Evolutionary conservation across 2,888 invertebrate species (phyloP).

Genomic region (Aromia moschata): DNA sequence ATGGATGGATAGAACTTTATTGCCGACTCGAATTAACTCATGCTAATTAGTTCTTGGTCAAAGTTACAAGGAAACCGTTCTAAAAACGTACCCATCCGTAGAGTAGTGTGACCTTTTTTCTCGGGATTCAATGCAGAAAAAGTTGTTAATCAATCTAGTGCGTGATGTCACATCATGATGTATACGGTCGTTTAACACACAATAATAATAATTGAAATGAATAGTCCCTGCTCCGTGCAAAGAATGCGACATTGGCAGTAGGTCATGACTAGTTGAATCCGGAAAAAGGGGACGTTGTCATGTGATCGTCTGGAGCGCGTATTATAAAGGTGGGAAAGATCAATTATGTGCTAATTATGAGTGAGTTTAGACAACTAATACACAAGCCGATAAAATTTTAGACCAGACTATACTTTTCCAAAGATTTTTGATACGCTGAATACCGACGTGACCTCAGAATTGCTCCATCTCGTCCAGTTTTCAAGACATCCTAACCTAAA

Average conservation of each 20-base stretch:
- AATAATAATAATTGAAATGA: constrained; percentile 20
- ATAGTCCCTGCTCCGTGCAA: constrained; percentile 4
- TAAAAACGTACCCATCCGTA: constrained; percentile 33
- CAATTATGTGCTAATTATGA: too few relatives aligned
- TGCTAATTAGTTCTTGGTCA: constrained; percentile 34
- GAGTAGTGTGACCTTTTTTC: constrained; percentile 15
- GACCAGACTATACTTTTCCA: too few relatives aligned
- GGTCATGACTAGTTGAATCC: background rate
- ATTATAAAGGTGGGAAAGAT: too few relatives aligned
- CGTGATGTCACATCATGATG: constrained; percentile 22
- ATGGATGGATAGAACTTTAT: constrained; percentile 5
- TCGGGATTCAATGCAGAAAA: constrained; percentile 19
- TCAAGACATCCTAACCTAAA: too few relatives aligned
- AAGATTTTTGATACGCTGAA: too few relatives aligned
- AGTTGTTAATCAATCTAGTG: constrained; percentile 17
- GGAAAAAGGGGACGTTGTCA: background rate
- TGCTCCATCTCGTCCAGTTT: too few relatives aligned
- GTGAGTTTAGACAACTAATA: too few relatives aligned
- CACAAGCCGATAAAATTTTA: too few relatives aligned
- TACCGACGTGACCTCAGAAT: too few relatives aligned
- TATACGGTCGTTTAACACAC: constrained; percentile 4
- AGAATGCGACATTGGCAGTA: background rate
- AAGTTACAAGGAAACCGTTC: constrained; percentile 29
- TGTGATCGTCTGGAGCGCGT: background rate
- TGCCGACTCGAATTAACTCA: constrained; percentile 11